These are phyloP conservation scores for Pogonocichla stellata DNA, from an alignment of 2,113 vertebrate genomes.

Conservation along the genomic window DNA sequence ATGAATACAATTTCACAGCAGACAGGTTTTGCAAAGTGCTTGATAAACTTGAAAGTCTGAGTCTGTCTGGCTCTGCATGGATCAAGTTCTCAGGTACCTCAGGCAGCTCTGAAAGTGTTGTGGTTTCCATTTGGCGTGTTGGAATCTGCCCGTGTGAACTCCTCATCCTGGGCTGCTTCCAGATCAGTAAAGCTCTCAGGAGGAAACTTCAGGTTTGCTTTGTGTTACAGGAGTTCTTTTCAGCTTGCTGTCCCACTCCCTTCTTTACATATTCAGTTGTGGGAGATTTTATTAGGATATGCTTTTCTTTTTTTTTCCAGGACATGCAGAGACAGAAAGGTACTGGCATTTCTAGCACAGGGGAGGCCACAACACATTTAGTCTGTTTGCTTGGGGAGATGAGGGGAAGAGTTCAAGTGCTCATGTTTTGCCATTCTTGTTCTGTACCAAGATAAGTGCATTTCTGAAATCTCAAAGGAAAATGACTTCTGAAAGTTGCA, in stretches of 20 bases:
- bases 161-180: background rate
- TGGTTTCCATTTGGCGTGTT: constrained; percentile 16
- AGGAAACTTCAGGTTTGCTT: background rate
- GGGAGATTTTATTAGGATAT: background rate
- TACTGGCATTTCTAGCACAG: background rate
- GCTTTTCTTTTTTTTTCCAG: background rate
- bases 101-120: background rate
- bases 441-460: background rate
- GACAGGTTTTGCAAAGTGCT: background rate
- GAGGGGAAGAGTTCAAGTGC: background rate
- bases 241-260: background rate
- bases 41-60: background rate
- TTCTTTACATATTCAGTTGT: background rate
- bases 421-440: background rate
- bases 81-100: background rate
- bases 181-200: background rate
- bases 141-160: background rate
- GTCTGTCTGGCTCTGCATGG: background rate
- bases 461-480: constrained; percentile 46
- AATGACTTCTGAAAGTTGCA: background rate
- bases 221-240: background rate
- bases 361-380: background rate
- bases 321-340: background rate
- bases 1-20: background rate
- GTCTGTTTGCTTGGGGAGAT: background rate